Evolutionary conservation across 2,797 vertebrate species (phyloP).

Genomic region (Triplophysa yarkandensis): DNA sequence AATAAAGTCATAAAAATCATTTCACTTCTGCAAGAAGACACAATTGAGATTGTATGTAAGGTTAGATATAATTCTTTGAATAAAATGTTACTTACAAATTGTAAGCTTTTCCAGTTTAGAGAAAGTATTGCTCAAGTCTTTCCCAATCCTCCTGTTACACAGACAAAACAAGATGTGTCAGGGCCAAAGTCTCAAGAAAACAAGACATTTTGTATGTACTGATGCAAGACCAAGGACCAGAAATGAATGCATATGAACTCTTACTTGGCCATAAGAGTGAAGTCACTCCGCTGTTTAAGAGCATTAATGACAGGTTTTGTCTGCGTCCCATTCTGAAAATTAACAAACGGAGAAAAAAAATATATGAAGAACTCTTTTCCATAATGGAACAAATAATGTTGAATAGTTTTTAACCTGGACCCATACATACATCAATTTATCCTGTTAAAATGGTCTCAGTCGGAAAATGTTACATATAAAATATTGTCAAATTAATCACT

Average conservation of each 20-base stretch:
- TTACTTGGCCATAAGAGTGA: constrained; percentile 95
- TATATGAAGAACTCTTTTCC: no score
- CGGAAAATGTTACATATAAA: no score
- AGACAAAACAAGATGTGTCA: background rate
- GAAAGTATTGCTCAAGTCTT: constrained; percentile 94
- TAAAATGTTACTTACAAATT: constrained; percentile 80
- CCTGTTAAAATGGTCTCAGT: no score
- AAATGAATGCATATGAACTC: constrained; percentile 58
- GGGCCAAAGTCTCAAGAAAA: constrained; percentile 17
- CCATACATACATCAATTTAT: no score
- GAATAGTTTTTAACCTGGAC: no score
- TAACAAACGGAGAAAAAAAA: constrained; percentile 9
- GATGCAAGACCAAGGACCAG: background rate
- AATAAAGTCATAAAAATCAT: background rate
- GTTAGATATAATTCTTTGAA: background rate
- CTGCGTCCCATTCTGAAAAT: constrained; percentile 84
- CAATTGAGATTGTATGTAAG: background rate
- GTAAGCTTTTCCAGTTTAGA: constrained; percentile 95
- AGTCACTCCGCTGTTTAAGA: constrained; percentile 89
- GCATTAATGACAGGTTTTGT: constrained; percentile 78
- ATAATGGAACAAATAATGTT: no score
- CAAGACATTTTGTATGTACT: background rate
- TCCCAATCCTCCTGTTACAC: constrained; percentile 87
- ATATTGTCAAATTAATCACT: no score
- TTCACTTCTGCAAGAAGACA: no score